Percentiles rank a stretch among this genome's conserved stretches.
Evolutionary conservation across 2,888 invertebrate species (phyloP).

Genomic region (Smittia sp.): DNA sequence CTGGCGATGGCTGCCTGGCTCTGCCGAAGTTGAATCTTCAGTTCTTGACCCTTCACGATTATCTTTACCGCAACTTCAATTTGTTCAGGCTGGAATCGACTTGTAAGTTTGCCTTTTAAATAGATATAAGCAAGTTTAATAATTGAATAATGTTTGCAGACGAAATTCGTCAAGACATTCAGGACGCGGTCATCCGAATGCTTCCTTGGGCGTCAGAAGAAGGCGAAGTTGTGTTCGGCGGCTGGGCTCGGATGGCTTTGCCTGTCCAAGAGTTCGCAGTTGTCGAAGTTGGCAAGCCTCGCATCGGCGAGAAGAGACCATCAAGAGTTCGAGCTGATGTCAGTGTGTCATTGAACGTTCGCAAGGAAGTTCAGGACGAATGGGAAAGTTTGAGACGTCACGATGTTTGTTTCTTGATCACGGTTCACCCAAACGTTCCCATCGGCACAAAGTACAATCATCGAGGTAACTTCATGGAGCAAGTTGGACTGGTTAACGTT

Average conservation of each 20-base stretch:
- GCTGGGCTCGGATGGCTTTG: constrained; percentile 99
- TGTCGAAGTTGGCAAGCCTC: constrained; percentile 90
- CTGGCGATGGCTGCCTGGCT: constrained; percentile 92
- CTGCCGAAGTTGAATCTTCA: constrained; percentile 97
- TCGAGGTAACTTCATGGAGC: constrained; percentile 71
- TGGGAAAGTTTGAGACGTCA: constrained; percentile 97
- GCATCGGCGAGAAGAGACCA: constrained; percentile 91
- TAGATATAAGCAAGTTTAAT: neutral
- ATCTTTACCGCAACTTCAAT: constrained; percentile 94
- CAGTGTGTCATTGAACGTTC: constrained; percentile 84
- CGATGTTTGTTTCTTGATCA: constrained; percentile 95
- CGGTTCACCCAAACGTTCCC: constrained; percentile 78
- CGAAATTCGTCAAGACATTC: constrained; percentile 97
- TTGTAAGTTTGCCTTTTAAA: constrained; percentile 63
- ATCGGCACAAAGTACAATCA: constrained; percentile 85
- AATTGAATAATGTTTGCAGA: constrained; percentile 59
- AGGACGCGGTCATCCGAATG: constrained; percentile 91
- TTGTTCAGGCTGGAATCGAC: constrained; percentile 97
- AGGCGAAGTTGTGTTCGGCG: constrained; percentile 83
- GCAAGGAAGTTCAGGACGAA: constrained; percentile 88
- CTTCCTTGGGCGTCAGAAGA: constrained; percentile 95
- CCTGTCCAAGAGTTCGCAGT: constrained; percentile 90
- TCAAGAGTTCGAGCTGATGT: constrained; percentile 95
- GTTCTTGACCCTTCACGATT: constrained; percentile 97
- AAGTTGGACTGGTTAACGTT: constrained; percentile 82